These are phyloP conservation scores for Penaeus monodon DNA, from an alignment of 2,888 invertebrate species.

Conservation along the genomic window DNA sequence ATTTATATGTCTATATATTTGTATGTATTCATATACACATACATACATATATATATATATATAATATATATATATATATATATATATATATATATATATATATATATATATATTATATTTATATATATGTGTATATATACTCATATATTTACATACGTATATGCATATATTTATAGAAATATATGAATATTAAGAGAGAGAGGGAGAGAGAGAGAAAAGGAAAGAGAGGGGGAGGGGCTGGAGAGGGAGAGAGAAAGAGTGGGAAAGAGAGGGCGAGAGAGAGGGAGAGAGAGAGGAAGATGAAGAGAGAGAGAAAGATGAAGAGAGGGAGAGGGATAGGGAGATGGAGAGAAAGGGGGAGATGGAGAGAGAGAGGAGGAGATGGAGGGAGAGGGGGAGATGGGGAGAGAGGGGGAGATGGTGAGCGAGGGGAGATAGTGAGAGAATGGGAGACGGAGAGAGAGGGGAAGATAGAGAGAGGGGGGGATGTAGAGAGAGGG, in stretches of 20 bases:
- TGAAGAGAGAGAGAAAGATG: background rate
- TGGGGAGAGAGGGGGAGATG: background rate
- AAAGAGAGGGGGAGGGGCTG: background rate
- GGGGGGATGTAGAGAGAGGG: too few relatives aligned
- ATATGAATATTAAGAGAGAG: background rate
- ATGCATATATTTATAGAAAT: constrained; percentile 7
- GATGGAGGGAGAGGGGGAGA: background rate
- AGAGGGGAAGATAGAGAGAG: too few relatives aligned
- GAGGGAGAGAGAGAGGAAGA: background rate
- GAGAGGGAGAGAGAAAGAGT: background rate
- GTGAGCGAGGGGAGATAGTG: background rate
- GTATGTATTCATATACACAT: background rate
- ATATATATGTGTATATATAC: constrained; percentile 15
- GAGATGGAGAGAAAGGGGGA: background rate
- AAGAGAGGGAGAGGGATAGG: background rate
- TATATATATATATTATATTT: constrained; percentile 16
- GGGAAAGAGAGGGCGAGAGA: background rate
- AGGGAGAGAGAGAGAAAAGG: background rate
- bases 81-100: too few relatives aligned
- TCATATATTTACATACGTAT: background rate
- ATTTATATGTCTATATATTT: constrained; percentile 9
- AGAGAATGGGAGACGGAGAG: background rate
- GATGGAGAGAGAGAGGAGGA: background rate
- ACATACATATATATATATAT: too few relatives aligned
- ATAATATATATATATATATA: too few relatives aligned